Conservation (phyloP, 2,113 vertebrate species). For the Clarias macrocephalus region DNA sequence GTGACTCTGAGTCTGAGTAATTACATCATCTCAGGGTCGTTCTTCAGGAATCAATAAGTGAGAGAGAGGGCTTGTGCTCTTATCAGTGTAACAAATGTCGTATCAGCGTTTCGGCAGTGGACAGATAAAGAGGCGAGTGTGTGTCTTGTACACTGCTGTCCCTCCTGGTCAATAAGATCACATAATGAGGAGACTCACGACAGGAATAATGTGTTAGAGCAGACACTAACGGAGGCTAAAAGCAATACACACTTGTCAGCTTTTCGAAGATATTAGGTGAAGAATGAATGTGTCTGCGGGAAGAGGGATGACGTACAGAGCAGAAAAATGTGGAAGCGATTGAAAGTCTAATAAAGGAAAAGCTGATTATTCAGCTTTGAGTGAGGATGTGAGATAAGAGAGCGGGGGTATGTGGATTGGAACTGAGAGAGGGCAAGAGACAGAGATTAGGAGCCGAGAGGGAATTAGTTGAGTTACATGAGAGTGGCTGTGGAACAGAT, state of each 20-base stretch:
- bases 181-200: not conserved
- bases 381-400: conserved; percentile 10
- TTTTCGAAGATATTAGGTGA: conserved; percentile 10
- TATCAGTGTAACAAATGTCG: conserved; percentile 33
- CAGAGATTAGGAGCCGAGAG: not conserved
- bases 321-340: conserved; percentile 8
- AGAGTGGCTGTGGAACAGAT: conserved; percentile 6
- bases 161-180: not conserved
- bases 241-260: not conserved
- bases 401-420: not conserved
- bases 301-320: not conserved
- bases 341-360: conserved; percentile 28
- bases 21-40: not conserved
- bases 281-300: not conserved
- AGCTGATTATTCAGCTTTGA: conserved; percentile 1
- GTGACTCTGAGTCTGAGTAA: not conserved
- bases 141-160: conserved; percentile 10
- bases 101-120: not conserved
- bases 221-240: not conserved
- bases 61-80: not conserved
- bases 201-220: not conserved
- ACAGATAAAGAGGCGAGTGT: conserved; percentile 15
- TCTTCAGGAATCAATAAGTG: conserved; percentile 21
- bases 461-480: conserved; percentile 29
- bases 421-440: conserved; percentile 16